Conservation (phyloP, 2,797 vertebrate genomes). For the Lithobates sylvaticus region DNA sequence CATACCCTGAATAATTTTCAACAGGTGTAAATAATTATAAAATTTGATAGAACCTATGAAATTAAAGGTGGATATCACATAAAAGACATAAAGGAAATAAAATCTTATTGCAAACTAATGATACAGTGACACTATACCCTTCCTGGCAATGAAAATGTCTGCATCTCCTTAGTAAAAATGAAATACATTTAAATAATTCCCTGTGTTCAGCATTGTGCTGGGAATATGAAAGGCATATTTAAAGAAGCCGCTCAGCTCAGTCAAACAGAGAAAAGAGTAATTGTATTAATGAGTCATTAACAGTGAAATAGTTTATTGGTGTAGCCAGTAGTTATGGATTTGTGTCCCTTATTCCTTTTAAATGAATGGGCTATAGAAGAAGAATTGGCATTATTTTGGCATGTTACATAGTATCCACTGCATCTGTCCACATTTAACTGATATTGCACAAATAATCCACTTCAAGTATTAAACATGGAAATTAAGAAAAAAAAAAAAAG, state of each 20-base stretch:
- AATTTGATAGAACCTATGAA: background rate
- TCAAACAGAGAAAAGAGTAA: background rate
- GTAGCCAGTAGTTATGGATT: background rate
- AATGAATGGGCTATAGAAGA: too few relatives aligned
- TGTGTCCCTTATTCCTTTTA: background rate
- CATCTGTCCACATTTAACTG: too few relatives aligned
- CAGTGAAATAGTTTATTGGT: background rate
- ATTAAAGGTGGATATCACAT: background rate
- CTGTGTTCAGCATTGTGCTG: constrained; percentile 26
- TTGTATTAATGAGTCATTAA: constrained; percentile 16
- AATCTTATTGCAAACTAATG: constrained; percentile 19
- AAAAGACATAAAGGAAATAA: background rate
- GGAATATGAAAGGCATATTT: constrained; percentile 24
- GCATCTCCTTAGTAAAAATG: constrained; percentile 18
- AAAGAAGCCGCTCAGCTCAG: background rate
- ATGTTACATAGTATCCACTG: too few relatives aligned
- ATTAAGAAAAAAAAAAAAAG: too few relatives aligned
- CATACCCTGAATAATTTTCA: too few relatives aligned
- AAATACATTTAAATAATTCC: constrained; percentile 34
- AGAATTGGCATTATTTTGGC: too few relatives aligned
- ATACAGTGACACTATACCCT: background rate
- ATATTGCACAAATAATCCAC: too few relatives aligned
- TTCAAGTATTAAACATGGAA: too few relatives aligned
- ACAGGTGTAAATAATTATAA: background rate
- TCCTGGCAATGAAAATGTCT: constrained; percentile 9